Base-by-base conservation (phyloP, 2,797 vertebrate species). In the Mus spretus region DNA sequence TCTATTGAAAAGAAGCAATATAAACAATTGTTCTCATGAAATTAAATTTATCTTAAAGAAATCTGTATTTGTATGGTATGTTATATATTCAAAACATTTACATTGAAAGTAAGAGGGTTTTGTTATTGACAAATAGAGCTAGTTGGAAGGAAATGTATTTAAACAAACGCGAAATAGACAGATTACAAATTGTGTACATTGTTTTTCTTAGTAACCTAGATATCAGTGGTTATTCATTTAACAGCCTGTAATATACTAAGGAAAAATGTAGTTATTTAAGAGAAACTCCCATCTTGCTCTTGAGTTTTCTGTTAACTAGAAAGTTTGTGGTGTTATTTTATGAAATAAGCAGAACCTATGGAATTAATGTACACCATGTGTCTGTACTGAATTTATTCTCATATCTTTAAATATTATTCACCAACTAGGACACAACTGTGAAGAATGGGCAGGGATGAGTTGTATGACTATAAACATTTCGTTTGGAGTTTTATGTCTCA, bases 91-190 rank as follows among this genome's bases (percentile, higher is more conserved):
- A 93, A 92, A 96, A 87, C 22, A 93, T 47, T 87, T 94, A 77
- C 63, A 19, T 77, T 80, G 28, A 70, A 77, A 93, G 24, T 14
- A 81, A 65, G 47, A 90, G 15, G 34, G 1, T 57, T 84, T 87
- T 81, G 12, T 28, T 15, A 74, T 63, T 59, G 47, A 37, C 91
- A 94, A 97, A 75, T 89, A 37, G 57, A 96, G 50, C 17, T 74
- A 37, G n/a, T 34, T 95, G n/a, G 91, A 88, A 78, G 34, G 63
- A 96, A 94, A 55, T 84, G 1, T 80, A 78, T 72, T 87, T 15
- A 94, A 77, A 82, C 5, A 63, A 85, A 86, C 55, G 74, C 75
- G 17, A 95, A 97, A 97, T 72, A 74, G 28, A 91, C 74, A 74
- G 90, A 74, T 17, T 75, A 7, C 40, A 57, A 88, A 75, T 80